These are phyloP conservation scores for Coryphaenoides rupestris DNA, from an alignment of 2,113 vertebrate genomes.

Conservation along the genomic window DNA sequence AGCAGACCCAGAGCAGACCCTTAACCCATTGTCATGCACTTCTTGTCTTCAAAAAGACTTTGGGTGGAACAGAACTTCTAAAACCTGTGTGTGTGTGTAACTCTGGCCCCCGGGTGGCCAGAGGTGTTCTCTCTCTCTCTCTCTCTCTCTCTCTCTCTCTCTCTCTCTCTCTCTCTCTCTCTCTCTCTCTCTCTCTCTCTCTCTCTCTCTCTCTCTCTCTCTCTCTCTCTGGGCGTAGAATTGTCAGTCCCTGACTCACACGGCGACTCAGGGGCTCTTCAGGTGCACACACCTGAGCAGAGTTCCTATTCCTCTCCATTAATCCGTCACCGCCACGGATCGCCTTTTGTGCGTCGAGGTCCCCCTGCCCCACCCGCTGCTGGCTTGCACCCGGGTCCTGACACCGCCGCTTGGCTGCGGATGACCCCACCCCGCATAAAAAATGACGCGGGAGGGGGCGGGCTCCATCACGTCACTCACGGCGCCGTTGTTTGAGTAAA, in stretches of 20 bases:
- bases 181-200: too few relatives aligned
- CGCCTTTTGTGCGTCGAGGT: conserved; percentile 78
- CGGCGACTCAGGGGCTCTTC: conserved; percentile 35
- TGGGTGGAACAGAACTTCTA: too few relatives aligned
- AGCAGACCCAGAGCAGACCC: too few relatives aligned
- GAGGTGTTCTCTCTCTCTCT: too few relatives aligned
- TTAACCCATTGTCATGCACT: too few relatives aligned
- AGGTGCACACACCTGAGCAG: conserved; percentile 40
- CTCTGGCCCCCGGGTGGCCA: too few relatives aligned
- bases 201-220: too few relatives aligned
- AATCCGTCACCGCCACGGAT: conserved; percentile 56
- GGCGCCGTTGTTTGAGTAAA: conserved; percentile 72
- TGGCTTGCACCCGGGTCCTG: conserved; percentile 56
- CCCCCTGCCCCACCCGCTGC: conserved; percentile 74
- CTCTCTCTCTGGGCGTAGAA: conserved; percentile 56
- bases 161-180: conserved; percentile 50
- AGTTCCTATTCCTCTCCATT: conserved; percentile 58
- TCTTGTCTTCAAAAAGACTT: background rate
- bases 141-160: too few relatives aligned
- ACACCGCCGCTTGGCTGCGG: conserved; percentile 75
- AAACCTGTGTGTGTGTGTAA: too few relatives aligned
- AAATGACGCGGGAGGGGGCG: conserved; percentile 61
- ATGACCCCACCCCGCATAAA: conserved; percentile 78
- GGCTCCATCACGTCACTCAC: conserved; percentile 54
- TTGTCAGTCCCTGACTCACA: conserved; percentile 37